These are phyloP conservation scores for Sinentomon sp. DNA, from an alignment of 2,888 invertebrate genomes.

Conservation along the genomic window DNA sequence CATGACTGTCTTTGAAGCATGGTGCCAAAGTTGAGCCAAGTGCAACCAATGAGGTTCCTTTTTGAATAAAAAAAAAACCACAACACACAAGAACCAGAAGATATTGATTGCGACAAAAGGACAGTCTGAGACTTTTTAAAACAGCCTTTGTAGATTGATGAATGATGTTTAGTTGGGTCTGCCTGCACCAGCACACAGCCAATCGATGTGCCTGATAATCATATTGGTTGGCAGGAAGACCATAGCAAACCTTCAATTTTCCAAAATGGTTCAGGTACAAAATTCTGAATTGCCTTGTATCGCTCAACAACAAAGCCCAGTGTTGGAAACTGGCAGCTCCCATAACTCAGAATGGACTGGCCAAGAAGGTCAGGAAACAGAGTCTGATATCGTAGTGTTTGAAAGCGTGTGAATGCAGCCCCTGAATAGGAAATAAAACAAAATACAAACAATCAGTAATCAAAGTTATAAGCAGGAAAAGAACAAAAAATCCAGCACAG, in stretches of 20 bases:
- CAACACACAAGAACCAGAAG: too few relatives aligned
- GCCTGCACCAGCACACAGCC: too few relatives aligned
- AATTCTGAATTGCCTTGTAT: conserved; percentile 67
- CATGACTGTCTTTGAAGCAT: too few relatives aligned
- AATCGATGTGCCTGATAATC: not conserved
- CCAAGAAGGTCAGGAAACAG: conserved; percentile 43
- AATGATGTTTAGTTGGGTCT: too few relatives aligned
- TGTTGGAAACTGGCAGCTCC: conserved; percentile 96
- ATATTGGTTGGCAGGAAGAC: not conserved
- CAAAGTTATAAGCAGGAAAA: not conserved
- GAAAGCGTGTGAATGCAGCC: conserved; percentile 91
- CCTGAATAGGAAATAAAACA: conserved; percentile 25
- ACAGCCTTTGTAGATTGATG: too few relatives aligned
- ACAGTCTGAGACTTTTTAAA: too few relatives aligned
- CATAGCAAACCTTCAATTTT: conserved; percentile 49
- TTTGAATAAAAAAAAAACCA: too few relatives aligned
- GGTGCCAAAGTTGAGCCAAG: too few relatives aligned
- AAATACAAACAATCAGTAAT: not conserved
- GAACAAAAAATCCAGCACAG: not conserved
- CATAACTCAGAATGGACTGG: conserved; percentile 75
- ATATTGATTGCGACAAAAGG: too few relatives aligned
- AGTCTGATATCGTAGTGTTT: conserved; percentile 63
- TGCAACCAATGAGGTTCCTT: too few relatives aligned
- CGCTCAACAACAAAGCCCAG: conserved; percentile 99
- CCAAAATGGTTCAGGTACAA: conserved; percentile 86